Conservation (phyloP, 2,113 vertebrate genomes). For the Phalacrocorax carbo region DNA sequence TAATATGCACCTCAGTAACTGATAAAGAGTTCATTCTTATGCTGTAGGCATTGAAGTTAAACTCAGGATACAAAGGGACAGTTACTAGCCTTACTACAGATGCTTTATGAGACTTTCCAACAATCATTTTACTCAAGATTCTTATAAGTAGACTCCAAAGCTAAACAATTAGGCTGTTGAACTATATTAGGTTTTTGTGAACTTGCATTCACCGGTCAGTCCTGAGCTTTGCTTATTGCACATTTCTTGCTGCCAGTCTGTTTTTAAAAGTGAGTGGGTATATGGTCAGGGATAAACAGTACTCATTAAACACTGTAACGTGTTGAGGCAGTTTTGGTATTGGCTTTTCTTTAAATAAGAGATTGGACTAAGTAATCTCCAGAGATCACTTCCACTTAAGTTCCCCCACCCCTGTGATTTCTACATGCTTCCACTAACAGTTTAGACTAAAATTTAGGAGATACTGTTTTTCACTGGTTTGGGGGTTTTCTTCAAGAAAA, state of each 20-base stretch:
- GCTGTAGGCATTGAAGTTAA: background rate
- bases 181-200: background rate
- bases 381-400: background rate
- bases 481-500: background rate
- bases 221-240: background rate
- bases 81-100: background rate
- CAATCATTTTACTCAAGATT: background rate
- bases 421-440: background rate
- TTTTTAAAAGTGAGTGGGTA: background rate
- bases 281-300: background rate
- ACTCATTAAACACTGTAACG: background rate
- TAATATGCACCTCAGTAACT: background rate
- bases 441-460: background rate
- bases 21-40: background rate
- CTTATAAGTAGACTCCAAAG: background rate
- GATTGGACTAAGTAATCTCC: accelerated
- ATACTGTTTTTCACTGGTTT: background rate
- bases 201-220: background rate
- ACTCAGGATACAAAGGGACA: background rate
- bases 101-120: background rate
- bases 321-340: background rate
- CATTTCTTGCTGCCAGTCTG: background rate
- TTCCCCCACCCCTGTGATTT: background rate
- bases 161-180: background rate
- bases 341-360: background rate